Conservation (phyloP, 2,888 invertebrate genomes). For the Spisula subtruncata region DNA sequence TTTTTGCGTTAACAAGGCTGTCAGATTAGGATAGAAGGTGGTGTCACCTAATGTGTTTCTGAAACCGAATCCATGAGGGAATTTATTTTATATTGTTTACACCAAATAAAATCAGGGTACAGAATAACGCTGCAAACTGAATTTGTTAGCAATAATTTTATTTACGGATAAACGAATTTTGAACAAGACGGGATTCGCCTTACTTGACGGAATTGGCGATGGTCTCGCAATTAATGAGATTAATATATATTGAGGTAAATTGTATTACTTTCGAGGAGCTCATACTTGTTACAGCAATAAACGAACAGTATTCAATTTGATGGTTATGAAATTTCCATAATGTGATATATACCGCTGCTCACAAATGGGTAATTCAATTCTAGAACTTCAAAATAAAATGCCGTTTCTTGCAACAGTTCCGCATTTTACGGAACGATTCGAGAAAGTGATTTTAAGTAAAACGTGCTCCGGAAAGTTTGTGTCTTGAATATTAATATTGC, state of each 20-base stretch:
- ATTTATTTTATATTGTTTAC: conserved; percentile 62
- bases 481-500: neutral
- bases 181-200: conserved; percentile 50
- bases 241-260: conserved; percentile 71
- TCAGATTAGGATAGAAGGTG: conserved; percentile 60
- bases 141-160: conserved; percentile 78
- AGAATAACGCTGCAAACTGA: conserved; percentile 61
- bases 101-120: conserved; percentile 57
- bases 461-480: neutral
- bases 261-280: conserved; percentile 58
- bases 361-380: conserved; percentile 58
- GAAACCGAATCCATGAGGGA: conserved; percentile 52
- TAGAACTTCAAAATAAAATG: conserved; percentile 53
- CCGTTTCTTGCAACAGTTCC: conserved; percentile 24
- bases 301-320: conserved; percentile 49
- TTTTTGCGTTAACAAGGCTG: conserved; percentile 72
- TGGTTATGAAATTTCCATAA: conserved; percentile 62
- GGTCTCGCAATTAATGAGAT: conserved; percentile 74
- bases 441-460: neutral
- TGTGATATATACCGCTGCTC: conserved; percentile 45
- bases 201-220: conserved; percentile 55
- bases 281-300: conserved; percentile 44
- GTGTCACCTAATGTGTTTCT: conserved; percentile 65
- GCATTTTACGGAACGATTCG: neutral
- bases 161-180: conserved; percentile 77